Evolutionary conservation across 2,797 vertebrate species (phyloP).

Genomic region (Platalea minor): DNA sequence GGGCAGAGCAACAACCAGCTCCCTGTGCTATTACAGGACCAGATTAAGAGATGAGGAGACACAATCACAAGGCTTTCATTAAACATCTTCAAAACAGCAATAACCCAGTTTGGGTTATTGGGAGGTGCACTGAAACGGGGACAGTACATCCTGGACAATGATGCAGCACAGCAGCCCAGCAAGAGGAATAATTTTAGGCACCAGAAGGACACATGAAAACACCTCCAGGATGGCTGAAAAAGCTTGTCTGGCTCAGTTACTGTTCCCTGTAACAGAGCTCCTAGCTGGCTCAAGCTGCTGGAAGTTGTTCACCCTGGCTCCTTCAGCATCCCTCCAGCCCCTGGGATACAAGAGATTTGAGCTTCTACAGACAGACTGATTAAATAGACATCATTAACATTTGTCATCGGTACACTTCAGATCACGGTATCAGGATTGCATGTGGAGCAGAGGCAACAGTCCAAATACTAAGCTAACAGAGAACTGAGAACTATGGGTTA

Average conservation of each 20-base stretch:
- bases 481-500: not conserved
- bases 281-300: not conserved
- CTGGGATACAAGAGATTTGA: not conserved
- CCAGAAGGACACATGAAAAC: not conserved
- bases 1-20: not conserved
- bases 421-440: not conserved
- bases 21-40: not conserved
- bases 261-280: not conserved
- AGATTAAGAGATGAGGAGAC: not conserved
- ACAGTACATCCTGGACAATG: not conserved
- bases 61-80: not conserved
- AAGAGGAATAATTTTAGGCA: not conserved
- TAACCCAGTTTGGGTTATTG: not conserved
- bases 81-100: not conserved
- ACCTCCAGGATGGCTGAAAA: not conserved
- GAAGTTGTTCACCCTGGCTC: not conserved
- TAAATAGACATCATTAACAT: not conserved
- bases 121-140: not conserved
- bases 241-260: not conserved
- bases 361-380: not conserved
- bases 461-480: not conserved
- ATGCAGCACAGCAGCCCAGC: not conserved
- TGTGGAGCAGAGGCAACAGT: not conserved
- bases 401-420: not conserved
- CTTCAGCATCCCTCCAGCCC: not conserved